Evolutionary conservation across 2,888 invertebrate genomes (phyloP), one percentile per base, ranked within the genome.

Genomic region (Torymus tubicola): DNA sequence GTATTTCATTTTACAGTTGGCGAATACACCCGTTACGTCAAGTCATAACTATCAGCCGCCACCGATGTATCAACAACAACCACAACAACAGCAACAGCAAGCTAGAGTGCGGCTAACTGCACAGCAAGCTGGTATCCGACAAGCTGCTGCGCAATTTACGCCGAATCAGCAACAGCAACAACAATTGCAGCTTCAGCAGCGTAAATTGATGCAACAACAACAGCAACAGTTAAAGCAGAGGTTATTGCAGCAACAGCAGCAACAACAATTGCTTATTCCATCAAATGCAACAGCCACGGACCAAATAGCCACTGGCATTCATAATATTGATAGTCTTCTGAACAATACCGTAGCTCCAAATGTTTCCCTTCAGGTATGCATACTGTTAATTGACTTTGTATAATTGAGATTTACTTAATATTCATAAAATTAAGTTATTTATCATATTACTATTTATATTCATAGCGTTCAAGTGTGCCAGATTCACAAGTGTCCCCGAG

Each of bases 311-410:
- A 90, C 92, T 61, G 92, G 91, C 72, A 91, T 93, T 85, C 93
- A 93, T 83, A 97, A 96, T 87, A 96, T 98, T 87, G 96, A 95
- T 89, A 96, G 95, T 82, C 93, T 98, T 85, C 93, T 97, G 87
- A 96, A 96, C 89, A 95, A 95, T 86, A 95, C 95, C 68, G 96
- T 96, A 83, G 96, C 97, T 76, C 96, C 96, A 72, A 98, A 98
- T 91, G 98, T 98, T 74, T 95, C 97, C 82, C 92, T 98, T 84
- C 95, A 96, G 90, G 92, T 93, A 87, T 84, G n/a, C 55, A 68
- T 3, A 67, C 18, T 14, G 58, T 57, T 2, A 61, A n/a, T 52
- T 13, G 14, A 18, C 10, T 52, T 71, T 21, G 31, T 16, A 14
- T 73, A 5, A 10, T 21, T 13, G 10, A 31, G 14, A 12, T 21